Evolutionary conservation across 2,888 invertebrate genomes (phyloP), one percentile per base, ranked within the genome.

Genomic region (Noctua janthe): DNA sequence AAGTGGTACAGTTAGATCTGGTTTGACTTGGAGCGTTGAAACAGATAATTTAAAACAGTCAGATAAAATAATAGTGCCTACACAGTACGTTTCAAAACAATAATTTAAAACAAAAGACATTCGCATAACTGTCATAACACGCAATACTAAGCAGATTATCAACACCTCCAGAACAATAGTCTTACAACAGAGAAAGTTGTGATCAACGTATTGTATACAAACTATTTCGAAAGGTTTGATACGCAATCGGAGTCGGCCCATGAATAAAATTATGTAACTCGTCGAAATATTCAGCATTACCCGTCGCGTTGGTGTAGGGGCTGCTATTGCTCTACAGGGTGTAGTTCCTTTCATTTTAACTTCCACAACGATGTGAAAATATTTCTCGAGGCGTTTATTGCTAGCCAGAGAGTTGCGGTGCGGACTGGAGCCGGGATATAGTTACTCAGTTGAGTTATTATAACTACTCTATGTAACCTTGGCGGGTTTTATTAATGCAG

Each of bases 351-450:
- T 96, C 96, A 96, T 96, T 97, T 96, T 95, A 96, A 96, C 96
- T 96, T 96, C 94, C 95, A 94, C 94, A 96, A 96, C 96, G 96
- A 96, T 95, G 96, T 96, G 96, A 96, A 96, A 97, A 97, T 96
- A 96, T 96, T 95, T 95, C 96, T 94, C 94, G 92, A 92, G 91
- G 92, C 95, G 94, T 95, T 96, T 96, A 96, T 96, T 94, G 95
- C 95, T 92, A 94, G 92, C 95, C 90, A 86, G 95, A 95, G 96
- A 95, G 93, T 94, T 94, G 94, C 91, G 94, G 94, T 93, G 84
- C 74, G 87, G 87, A 88, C 90, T 88, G 85, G 83, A 88, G 85
- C 86, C 73, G 84, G 88, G 87, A 90, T 91, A 88, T 90, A 91
- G 90, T 90, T 90, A 90, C 88, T 86, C 88, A 86, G 87, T 88